Evolutionary conservation across 2,797 vertebrate species (phyloP), one percentile per base, ranked within the genome.

Genomic region (Sylvia borin): DNA sequence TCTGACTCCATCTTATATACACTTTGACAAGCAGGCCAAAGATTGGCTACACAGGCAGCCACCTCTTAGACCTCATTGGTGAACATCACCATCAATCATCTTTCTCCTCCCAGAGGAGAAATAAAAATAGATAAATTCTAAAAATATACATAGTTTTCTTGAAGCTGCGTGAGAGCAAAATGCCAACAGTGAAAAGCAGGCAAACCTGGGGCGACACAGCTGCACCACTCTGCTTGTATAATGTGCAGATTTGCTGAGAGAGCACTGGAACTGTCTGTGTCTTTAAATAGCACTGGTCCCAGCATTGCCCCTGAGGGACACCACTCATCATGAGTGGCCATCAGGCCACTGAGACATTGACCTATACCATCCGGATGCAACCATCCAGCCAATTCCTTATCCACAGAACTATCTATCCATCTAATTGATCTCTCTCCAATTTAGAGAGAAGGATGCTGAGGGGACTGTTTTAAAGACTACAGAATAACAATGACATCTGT

Each of bases 291-390:
- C 16, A 7, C 17, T 72, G 13, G 11, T 62, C 27, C n/a, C n/a
- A 22, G 0, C 47, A 47, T 2, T 2, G 12, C 13, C 17, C 5
- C 34, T 76, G 38, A 18, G 45, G 42, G 14, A 29, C 4, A 5
- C 29, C 24, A 32, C 7, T 25, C 7, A 4, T 75, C 51, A 75
- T n/a, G 1, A 19, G 2, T 26, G 19, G 24, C 31, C 26, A 18
- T 71, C 51, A 47, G 19, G 17, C 38, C 36, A 32, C 20, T 47
- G 27, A 53, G 27, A n/a, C 7, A 7, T 50, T 76, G 19, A 86
- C 15, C 38, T 27, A 12, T 58, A 26, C 9, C 10, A 14, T 71
- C 20, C 61, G 25, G 10, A 32, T n/a, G 10, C 2, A 11, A 14
- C 14, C 31, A n/a, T 29, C 13, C 36, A 77, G 17, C 22, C 20